phyloP scores from a whole-genome alignment of 2,888 invertebrate genomes.

The Philonicus albiceps region DNA sequence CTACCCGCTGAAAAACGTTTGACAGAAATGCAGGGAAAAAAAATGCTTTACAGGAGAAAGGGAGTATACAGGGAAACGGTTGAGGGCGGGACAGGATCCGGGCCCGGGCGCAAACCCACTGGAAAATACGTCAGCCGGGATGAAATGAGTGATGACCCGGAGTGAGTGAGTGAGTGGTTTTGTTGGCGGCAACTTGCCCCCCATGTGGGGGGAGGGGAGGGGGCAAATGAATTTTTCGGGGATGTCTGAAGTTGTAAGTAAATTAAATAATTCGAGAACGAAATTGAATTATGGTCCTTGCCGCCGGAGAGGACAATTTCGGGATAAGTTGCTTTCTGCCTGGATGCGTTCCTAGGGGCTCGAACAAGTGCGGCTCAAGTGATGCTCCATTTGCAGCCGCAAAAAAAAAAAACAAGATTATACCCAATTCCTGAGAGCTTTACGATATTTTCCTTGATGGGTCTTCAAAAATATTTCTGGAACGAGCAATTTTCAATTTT shows the following conservation, averaged over 20 bases:
- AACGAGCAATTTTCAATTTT: neutral
- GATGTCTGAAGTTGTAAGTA: neutral
- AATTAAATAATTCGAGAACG: neutral
- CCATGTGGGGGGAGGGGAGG: neutral
- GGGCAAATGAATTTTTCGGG: neutral
- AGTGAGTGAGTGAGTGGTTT: neutral
- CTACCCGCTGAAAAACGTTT: conserved; percentile 7
- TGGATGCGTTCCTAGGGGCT: neutral
- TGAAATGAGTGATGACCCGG: neutral
- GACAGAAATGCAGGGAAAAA: conserved; percentile 10
- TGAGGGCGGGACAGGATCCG: neutral
- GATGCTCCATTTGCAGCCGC: neutral
- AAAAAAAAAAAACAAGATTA: neutral
- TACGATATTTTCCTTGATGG: neutral
- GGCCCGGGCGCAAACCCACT: neutral
- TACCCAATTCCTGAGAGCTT: neutral
- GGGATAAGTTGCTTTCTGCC: neutral
- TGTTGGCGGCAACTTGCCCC: neutral
- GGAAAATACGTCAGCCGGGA: neutral
- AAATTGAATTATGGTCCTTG: neutral
- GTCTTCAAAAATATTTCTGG: neutral
- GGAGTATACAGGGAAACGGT: neutral
- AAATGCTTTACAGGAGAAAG: neutral
- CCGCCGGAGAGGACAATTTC: neutral
- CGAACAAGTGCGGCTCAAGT: neutral